A percentile compares a stretch with the other conserved stretches of the same genome.
Evolutionary conservation across 1,140 invertebrate genomes (phyloP).

Genomic region (Neoseiulus cucumeris): DNA sequence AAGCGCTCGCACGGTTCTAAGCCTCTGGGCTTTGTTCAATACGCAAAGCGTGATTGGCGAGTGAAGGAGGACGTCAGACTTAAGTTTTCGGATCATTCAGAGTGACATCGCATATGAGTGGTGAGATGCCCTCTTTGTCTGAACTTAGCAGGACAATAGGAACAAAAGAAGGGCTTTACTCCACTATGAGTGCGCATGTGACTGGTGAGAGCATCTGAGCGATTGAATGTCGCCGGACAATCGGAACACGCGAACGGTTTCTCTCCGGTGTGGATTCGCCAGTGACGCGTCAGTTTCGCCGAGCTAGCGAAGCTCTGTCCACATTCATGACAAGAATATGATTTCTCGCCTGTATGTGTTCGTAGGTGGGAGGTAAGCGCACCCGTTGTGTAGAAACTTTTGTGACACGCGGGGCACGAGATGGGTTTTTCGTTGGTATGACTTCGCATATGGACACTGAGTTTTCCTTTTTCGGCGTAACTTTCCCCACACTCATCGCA

Average conservation of each 20-base stretch:
- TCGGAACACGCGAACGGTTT: slow-evolving; percentile 18
- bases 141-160: background rate
- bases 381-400: slow-evolving; percentile 63
- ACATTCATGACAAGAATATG: slow-evolving; percentile 62
- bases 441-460: slow-evolving; percentile 66
- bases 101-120: slow-evolving; percentile 34
- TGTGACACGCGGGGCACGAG: slow-evolving; percentile 63
- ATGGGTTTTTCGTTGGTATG: slow-evolving; percentile 72
- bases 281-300: slow-evolving; percentile 26
- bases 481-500: slow-evolving; percentile 45
- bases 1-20: background rate
- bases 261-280: slow-evolving; percentile 20
- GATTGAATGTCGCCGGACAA: slow-evolving; percentile 13
- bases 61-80: background rate
- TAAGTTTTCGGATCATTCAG: slow-evolving; percentile 14
- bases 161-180: too few relatives aligned
- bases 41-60: background rate
- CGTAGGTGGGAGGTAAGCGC: slow-evolving; percentile 65
- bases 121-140: slow-evolving; percentile 39
- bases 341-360: slow-evolving; percentile 58
- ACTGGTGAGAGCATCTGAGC: background rate
- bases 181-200: slow-evolving; percentile 24
- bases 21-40: background rate
- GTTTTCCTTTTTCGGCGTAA: slow-evolving; percentile 78
- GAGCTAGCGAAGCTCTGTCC: slow-evolving; percentile 64